Base-by-base conservation (phyloP, 2,797 vertebrate species). In the Alcedo quadribrachys region DNA sequence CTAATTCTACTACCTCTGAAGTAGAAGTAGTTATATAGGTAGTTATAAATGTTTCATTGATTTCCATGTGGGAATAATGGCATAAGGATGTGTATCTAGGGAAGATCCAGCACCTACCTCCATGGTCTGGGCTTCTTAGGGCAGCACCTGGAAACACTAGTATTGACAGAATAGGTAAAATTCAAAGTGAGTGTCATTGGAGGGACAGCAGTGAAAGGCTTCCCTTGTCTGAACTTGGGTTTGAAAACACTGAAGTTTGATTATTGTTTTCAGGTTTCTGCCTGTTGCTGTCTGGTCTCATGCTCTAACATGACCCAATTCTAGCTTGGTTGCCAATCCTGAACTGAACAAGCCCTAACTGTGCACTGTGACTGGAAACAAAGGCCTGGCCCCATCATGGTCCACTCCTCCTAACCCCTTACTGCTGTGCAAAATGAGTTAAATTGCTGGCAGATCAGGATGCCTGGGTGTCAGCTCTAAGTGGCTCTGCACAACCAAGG, bases 161-260 rank as follows among this genome's bases (percentile, higher is more conserved):
- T 17, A 11, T 13, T 35, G 65, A 46, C 25, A 57, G 57, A 70
- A 48, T 12, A 37, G 35, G 58, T 74, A 37, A 54, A 83, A 53
- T 12, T 45, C n/a, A 70, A 16, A 1, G 1, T 20, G 24, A 8
- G 30, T 28, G 13, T 15, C 0, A 0, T 1, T 35, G 67, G 67
- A 50, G 37, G 37, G 37, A 15, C 27, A 87, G 66, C 35, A 61
- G 12, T 12, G 37, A 51, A 45, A 91, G 32, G 37, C 14, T 40
- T 40, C 14, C 37, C 37, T 40, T 9, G 24, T 42, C 43, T 67
- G 32, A 11, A 33, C 21, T 42, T 42, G 11, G 20, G 12, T 37
- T 54, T 86, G 50, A 57, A 57, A 86, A 42, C 6, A n/a, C 3
- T 3, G 11, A 27, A 40, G 15, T 65, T 87, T 80, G 60, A 46